Conservation (phyloP, 2,113 vertebrate genomes). For the Taxidea taxus region DNA sequence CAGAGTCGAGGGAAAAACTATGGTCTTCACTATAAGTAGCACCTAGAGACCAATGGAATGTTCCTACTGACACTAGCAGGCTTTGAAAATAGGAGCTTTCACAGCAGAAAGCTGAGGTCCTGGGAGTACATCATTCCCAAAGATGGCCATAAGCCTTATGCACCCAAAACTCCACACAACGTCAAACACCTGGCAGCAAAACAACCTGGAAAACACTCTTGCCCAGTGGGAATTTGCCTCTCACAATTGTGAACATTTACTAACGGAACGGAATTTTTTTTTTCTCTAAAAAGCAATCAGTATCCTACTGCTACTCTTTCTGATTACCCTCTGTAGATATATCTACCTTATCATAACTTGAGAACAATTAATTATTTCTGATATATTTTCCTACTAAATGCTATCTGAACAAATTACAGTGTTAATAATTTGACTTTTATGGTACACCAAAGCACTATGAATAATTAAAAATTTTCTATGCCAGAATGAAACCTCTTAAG, state of each 20-base stretch:
- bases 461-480: conserved; percentile 76
- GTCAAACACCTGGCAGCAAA: conserved; percentile 92
- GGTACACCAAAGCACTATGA: conserved; percentile 73
- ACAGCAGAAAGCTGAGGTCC: conserved; percentile 89
- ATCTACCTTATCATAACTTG: conserved; percentile 77
- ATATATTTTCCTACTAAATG: conserved; percentile 79
- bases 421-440: conserved; percentile 79
- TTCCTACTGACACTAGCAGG: conserved; percentile 86
- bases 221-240: conserved; percentile 82
- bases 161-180: conserved; percentile 87
- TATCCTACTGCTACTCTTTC: conserved; percentile 75
- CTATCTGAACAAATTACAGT: conserved; percentile 78
- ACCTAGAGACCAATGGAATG: conserved; percentile 84
- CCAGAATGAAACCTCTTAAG: conserved; percentile 50
- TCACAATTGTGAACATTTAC: conserved; percentile 84
- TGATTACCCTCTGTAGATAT: conserved; percentile 78
- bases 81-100: conserved; percentile 94
- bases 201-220: conserved; percentile 86
- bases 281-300: conserved; percentile 82
- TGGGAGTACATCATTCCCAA: conserved; percentile 86
- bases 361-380: conserved; percentile 83
- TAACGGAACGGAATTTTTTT: conserved; percentile 78
- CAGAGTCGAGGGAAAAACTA: conserved; percentile 79
- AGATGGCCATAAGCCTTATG: conserved; percentile 89
- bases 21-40: conserved; percentile 83